These are phyloP conservation scores for Corythornis leucogaster DNA, from an alignment of 2,797 vertebrate genomes.

Conservation along the genomic window DNA sequence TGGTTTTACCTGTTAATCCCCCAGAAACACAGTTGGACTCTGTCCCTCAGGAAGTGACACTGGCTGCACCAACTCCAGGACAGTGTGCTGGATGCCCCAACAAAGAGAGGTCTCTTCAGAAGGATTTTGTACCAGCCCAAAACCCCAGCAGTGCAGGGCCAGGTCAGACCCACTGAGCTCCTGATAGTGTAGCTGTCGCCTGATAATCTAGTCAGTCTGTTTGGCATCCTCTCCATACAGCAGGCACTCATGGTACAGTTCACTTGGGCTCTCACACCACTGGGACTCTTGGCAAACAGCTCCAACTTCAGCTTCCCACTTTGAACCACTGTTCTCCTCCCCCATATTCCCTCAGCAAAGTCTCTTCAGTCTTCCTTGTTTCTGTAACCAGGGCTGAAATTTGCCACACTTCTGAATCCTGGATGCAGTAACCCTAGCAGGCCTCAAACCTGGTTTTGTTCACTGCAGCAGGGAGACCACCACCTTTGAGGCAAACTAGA, in stretches of 20 bases:
- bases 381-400: not conserved
- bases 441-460: not conserved
- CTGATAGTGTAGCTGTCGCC: not conserved
- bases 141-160: not conserved
- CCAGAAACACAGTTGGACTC: fast-evolving
- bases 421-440: not conserved
- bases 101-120: not conserved
- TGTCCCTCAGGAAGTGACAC: not conserved
- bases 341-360: not conserved
- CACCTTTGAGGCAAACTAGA: not conserved
- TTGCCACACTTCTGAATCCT: not conserved
- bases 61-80: not conserved
- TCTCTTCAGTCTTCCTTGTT: not conserved
- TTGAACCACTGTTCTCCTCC: not conserved
- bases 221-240: not conserved
- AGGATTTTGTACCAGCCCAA: not conserved
- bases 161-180: not conserved
- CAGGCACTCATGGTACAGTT: fast-evolving
- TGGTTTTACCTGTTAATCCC: not conserved
- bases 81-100: not conserved
- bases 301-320: not conserved
- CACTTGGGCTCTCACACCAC: not conserved
- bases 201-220: not conserved
- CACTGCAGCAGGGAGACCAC: not conserved
- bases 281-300: not conserved